These are phyloP conservation scores for Miltochrista miniata DNA, from an alignment of 2,888 invertebrate genomes.

Conservation along the genomic window DNA sequence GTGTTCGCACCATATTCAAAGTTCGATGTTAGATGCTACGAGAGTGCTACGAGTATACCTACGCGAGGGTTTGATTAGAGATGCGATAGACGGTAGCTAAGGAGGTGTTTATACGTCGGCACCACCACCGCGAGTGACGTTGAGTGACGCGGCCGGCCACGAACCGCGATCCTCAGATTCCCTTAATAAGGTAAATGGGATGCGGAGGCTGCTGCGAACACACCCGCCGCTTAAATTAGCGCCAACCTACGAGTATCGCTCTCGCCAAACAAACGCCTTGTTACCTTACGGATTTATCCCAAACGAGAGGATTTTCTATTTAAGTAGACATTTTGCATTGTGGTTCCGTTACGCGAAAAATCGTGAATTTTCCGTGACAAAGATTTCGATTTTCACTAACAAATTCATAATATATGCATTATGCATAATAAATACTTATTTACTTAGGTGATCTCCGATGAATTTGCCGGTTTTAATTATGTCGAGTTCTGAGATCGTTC, in stretches of 20 bases:
- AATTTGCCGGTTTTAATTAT: too few relatives aligned
- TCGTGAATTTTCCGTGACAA: slow-evolving; percentile 20
- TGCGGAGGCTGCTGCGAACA: slow-evolving; percentile 49
- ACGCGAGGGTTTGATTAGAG: slow-evolving; percentile 53
- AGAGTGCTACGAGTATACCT: too few relatives aligned
- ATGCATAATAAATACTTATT: too few relatives aligned
- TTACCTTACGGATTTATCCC: slow-evolving; percentile 59
- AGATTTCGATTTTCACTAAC: slow-evolving; percentile 20
- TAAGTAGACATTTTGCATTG: too few relatives aligned
- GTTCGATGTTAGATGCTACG: too few relatives aligned
- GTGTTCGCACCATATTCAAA: too few relatives aligned
- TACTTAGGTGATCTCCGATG: too few relatives aligned
- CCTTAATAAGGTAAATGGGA: slow-evolving; percentile 78
- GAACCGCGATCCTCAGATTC: slow-evolving; percentile 45
- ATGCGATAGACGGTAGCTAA: slow-evolving; percentile 55
- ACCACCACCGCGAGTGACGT: slow-evolving; percentile 54
- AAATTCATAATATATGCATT: too few relatives aligned
- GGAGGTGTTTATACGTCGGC: slow-evolving; percentile 68
- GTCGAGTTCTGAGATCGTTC: too few relatives aligned
- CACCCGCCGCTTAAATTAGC: slow-evolving; percentile 59
- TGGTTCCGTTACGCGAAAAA: slow-evolving; percentile 15
- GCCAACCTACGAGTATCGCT: slow-evolving; percentile 40
- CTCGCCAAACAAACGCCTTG: slow-evolving; percentile 64
- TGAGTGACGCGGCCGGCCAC: slow-evolving; percentile 72
- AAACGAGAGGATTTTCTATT: slow-evolving; percentile 47